A percentile compares a stretch with the other conserved stretches of the same genome.
These are phyloP conservation scores for Drosophila elegans DNA, from an alignment of 1,140 invertebrate genomes.

Conservation along the genomic window DNA sequence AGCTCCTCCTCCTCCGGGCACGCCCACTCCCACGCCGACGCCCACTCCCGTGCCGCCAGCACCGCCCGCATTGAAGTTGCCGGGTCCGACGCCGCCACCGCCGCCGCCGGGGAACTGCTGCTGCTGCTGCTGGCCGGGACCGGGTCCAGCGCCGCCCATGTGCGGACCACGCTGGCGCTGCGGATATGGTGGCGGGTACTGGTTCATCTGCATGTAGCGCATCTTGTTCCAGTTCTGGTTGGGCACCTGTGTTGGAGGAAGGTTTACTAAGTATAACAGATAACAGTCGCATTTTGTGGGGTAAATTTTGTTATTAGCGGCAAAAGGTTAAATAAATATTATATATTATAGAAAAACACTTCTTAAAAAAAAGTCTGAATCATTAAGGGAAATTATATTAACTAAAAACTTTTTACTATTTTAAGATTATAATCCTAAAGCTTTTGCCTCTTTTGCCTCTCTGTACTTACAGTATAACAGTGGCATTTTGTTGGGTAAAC, in stretches of 20 bases:
- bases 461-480: no score
- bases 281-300: neutral
- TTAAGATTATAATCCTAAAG: no score
- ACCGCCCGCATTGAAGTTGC: constrained; percentile 72
- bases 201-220: constrained; percentile 78
- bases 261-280: constrained; percentile 2
- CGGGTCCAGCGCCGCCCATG: constrained; percentile 65
- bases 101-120: constrained; percentile 46
- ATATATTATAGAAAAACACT: no score
- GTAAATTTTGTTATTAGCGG: neutral
- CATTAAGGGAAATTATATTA: no score
- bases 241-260: constrained; percentile 47
- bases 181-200: constrained; percentile 82
- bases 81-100: constrained; percentile 45
- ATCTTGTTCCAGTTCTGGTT: constrained; percentile 82
- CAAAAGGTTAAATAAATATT: no score
- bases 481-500: neutral
- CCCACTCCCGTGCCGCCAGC: constrained; percentile 52
- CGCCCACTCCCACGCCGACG: constrained; percentile 65
- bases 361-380: no score
- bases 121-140: constrained; percentile 62
- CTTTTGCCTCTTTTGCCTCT: no score
- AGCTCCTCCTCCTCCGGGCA: constrained; percentile 73
- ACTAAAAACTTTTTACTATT: no score
- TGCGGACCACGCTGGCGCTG: constrained; percentile 84